A percentile compares a stretch with the other conserved stretches of the same genome.
Conservation (phyloP, 1,140 invertebrate genomes). For the Platorchestia sp. region DNA sequence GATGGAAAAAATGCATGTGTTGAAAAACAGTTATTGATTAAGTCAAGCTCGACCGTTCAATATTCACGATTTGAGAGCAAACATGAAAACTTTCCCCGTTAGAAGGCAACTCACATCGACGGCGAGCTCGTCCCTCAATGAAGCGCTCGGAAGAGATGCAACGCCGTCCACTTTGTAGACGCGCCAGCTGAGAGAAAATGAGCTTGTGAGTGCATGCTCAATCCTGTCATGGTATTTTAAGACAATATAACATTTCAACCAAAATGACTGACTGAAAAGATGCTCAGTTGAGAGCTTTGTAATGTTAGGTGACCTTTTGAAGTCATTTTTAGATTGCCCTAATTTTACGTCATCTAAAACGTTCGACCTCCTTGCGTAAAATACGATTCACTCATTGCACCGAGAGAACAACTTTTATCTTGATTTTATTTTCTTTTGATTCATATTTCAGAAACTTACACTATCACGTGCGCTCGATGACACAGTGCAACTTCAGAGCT, state of each 20-base stretch:
- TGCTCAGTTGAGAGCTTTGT: background rate
- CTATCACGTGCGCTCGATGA: background rate
- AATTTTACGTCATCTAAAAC: no score
- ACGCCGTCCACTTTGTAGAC: background rate
- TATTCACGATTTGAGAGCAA: no score
- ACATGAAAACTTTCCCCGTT: no score
- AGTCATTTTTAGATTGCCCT: background rate
- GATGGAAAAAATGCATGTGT: no score
- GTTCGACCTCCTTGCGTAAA: no score
- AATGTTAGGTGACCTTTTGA: background rate
- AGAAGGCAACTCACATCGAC: background rate
- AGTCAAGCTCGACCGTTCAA: no score
- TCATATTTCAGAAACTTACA: background rate
- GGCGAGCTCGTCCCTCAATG: background rate
- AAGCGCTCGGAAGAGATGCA: background rate
- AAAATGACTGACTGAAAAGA: background rate
- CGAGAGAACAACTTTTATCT: background rate
- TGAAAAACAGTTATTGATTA: no score
- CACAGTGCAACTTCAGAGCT: background rate
- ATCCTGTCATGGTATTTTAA: background rate
- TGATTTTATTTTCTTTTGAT: background rate
- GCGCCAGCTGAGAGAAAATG: background rate
- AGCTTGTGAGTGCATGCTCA: no score
- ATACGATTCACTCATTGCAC: background rate
- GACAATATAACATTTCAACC: background rate